Evolutionary conservation across 2,888 invertebrate genomes (phyloP).

Genomic region (Lithophane leautieri): DNA sequence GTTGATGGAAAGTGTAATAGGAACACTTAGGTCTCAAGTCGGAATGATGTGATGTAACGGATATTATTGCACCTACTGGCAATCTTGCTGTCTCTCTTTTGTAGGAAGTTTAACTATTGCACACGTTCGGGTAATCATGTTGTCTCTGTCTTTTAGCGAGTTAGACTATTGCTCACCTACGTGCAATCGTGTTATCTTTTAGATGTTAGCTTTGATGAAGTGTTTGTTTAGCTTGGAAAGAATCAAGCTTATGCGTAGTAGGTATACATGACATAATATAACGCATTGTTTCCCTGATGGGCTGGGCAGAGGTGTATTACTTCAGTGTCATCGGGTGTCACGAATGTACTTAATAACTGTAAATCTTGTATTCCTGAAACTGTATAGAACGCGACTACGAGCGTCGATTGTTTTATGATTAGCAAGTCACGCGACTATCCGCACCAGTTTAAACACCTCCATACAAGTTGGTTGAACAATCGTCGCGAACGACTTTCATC

Average conservation of each 20-base stretch:
- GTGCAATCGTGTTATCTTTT: not conserved
- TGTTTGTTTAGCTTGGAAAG: not conserved
- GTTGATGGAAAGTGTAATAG: slow-evolving; percentile 73
- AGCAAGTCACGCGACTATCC: no score
- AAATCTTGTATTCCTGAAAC: no score
- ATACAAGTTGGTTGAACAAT: not conserved
- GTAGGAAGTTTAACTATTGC: not conserved
- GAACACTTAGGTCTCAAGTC: slow-evolving; percentile 69
- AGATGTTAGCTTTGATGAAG: not conserved
- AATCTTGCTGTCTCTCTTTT: slow-evolving; percentile 28
- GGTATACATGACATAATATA: no score
- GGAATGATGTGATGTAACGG: slow-evolving; percentile 68
- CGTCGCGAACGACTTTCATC: not conserved
- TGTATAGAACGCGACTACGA: no score
- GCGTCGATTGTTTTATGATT: no score
- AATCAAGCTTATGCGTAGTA: not conserved
- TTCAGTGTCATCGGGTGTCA: no score
- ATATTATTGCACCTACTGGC: slow-evolving; percentile 59
- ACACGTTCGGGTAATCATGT: not conserved
- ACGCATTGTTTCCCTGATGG: not conserved
- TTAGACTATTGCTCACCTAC: not conserved
- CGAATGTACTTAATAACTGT: no score
- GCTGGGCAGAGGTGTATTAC: not conserved
- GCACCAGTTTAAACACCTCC: no score
- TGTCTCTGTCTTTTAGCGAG: slow-evolving; percentile 12